Evolutionary conservation across 2,888 invertebrate species (phyloP).

Genomic region (Tinea trinotella): DNA sequence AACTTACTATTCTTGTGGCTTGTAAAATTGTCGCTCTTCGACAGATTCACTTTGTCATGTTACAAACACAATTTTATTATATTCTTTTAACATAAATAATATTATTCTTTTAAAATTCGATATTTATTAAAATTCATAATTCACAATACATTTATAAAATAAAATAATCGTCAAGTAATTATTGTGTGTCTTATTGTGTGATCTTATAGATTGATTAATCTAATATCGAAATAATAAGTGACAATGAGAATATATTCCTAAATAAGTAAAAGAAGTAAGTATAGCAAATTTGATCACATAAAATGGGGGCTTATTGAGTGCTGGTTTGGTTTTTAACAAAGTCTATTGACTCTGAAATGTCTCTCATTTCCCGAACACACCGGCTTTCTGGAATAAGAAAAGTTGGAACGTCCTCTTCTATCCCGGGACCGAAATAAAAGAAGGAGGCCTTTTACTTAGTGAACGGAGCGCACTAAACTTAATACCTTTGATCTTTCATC

Average conservation of each 20-base stretch:
- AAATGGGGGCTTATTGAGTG: constrained; percentile 13
- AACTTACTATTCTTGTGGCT: constrained; percentile 30
- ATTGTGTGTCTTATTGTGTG: neutral
- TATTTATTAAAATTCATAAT: too few species aligned
- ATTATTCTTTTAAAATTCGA: too few species aligned
- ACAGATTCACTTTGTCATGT: constrained; percentile 35
- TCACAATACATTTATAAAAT: too few species aligned
- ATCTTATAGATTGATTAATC: too few species aligned
- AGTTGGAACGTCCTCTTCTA: constrained; percentile 44
- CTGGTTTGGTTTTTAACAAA: constrained; percentile 45
- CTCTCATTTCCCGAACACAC: constrained; percentile 62
- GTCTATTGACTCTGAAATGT: constrained; percentile 67
- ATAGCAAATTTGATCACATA: neutral
- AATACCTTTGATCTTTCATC: constrained; percentile 62
- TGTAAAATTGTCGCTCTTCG: constrained; percentile 30
- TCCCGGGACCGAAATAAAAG: constrained; percentile 46
- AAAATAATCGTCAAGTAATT: too few species aligned
- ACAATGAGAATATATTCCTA: neutral
- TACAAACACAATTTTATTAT: neutral
- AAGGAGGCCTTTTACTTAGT: constrained; percentile 40
- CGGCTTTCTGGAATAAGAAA: constrained; percentile 62
- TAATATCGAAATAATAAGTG: too few species aligned
- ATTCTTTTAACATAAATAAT: too few species aligned
- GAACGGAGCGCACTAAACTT: constrained; percentile 48
- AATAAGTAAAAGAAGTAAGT: neutral